Evolutionary conservation across 2,113 vertebrate species (phyloP), one percentile per base, ranked within the genome.

Genomic region (Sinosuthora webbiana): DNA sequence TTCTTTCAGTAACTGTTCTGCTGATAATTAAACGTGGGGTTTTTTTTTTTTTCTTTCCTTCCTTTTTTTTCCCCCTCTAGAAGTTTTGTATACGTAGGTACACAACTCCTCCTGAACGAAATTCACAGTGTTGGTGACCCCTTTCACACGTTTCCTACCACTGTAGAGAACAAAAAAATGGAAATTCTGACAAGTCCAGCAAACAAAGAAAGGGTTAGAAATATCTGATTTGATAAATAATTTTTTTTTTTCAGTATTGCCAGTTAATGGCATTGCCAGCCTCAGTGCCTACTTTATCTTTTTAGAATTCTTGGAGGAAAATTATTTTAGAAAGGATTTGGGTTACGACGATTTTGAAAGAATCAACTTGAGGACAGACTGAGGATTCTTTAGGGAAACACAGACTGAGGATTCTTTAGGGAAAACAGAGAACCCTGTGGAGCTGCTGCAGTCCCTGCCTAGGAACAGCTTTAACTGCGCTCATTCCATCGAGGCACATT

Each of bases 11-110:
- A 60, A 15, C 52, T 82, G 30, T 63, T 83, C 21, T 60, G 49
- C 52, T 83, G 85, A 57, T 91, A 90, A 83, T 73, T 70, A 80
- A 80, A 90, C 2, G 0, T 22, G 24, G 7, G 23, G 11, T 4
- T 1, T 18, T 30, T n/a, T 45, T 39, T n/a, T 30, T 35, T 42
- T 42, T n/a, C 6, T 1, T 35, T 28, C 3, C 2, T 20, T 44
- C 1, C 1, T 25, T 69, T n/a, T 27, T 39, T 44, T 31, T 28
- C 2, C 1, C 6, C 22, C 24, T 22, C 35, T 20, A 3, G 45
- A 80, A 77, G 35, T 91, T 68, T 3, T 14, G 13, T 33, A 7
- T 31, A 14, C 41, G 39, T 41, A 50, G 37, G 70, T 91, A n/a
- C 35, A 47, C 42, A 87, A 24, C 30, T 87, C 50, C n/a, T 52